A percentile compares a stretch with the other conserved stretches of the same genome.
Evolutionary conservation across 30 jellyfish, hydroid and myxozoan species (phyloP).

Genomic region (Hydra vulgaris): DNA sequence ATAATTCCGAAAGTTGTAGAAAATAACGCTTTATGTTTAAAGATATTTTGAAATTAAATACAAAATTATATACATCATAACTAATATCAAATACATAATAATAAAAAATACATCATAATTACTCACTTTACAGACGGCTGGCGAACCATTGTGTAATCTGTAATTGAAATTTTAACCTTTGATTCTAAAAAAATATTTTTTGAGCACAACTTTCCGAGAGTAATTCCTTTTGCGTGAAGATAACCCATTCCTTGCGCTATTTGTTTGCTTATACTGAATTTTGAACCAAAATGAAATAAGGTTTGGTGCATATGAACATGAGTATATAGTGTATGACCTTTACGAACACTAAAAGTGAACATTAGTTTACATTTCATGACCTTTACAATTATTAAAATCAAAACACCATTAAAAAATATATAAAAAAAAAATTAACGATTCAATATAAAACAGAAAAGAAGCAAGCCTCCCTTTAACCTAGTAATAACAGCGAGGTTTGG

Average conservation of each 20-base stretch:
- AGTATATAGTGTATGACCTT: slow-evolving; percentile 53
- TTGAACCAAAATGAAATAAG: slow-evolving; percentile 33
- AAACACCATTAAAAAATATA: too few relatives aligned
- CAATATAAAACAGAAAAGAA: too few relatives aligned
- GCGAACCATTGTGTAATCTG: slow-evolving; percentile 44
- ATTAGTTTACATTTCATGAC: too few relatives aligned
- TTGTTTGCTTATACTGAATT: slow-evolving; percentile 43
- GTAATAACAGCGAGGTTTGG: slow-evolving; percentile 63
- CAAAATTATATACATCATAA: too few relatives aligned
- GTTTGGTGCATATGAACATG: slow-evolving; percentile 42
- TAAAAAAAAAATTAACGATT: too few relatives aligned
- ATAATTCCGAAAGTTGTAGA: too few relatives aligned
- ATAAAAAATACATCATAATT: not conserved
- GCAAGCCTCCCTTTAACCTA: too few relatives aligned
- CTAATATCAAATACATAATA: too few relatives aligned
- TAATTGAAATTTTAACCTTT: slow-evolving; percentile 59
- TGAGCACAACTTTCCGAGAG: slow-evolving; percentile 63
- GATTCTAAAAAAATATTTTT: slow-evolving; percentile 63
- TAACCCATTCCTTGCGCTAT: slow-evolving; percentile 83
- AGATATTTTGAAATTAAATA: too few relatives aligned
- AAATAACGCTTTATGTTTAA: too few relatives aligned
- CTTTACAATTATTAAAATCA: too few relatives aligned
- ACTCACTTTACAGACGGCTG: slow-evolving; percentile 52
- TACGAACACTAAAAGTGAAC: slow-evolving; percentile 36
- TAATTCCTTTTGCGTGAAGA: slow-evolving; percentile 66